Conservation (phyloP, 2,888 invertebrate genomes). For the Lampropteryx suffumata region DNA sequence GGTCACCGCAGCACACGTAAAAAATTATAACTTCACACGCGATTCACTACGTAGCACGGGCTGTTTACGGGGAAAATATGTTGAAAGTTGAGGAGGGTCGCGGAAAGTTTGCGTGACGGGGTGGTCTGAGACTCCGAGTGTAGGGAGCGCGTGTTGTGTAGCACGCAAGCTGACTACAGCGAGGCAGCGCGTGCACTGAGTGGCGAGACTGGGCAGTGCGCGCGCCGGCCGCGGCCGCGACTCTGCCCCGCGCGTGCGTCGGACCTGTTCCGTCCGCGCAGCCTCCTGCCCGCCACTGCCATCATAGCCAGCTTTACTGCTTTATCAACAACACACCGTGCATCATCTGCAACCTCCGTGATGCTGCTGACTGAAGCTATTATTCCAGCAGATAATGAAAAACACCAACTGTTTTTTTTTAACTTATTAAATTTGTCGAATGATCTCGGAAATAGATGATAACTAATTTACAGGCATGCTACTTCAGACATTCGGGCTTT, state of each 20-base stretch:
- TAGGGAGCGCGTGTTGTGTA: conserved; percentile 42
- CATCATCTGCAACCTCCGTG: neutral
- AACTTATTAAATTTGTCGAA: too few species aligned
- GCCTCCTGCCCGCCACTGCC: conserved; percentile 51
- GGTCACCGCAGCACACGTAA: conserved; percentile 58
- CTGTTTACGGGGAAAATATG: conserved; percentile 14
- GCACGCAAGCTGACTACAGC: conserved; percentile 66
- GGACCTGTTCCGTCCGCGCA: conserved; percentile 71
- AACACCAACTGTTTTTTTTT: too few species aligned
- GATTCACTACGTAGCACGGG: conserved; percentile 51
- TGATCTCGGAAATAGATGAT: too few species aligned
- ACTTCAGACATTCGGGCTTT: too few species aligned
- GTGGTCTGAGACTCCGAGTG: conserved; percentile 41
- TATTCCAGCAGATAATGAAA: too few species aligned
- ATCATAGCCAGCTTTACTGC: conserved; percentile 25
- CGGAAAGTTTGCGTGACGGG: conserved; percentile 31
- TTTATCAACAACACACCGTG: neutral
- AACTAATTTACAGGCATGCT: too few species aligned
- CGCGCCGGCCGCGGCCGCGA: conserved; percentile 53
- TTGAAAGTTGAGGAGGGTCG: conserved; percentile 39
- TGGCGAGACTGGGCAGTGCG: conserved; percentile 51
- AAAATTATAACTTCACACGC: conserved; percentile 70
- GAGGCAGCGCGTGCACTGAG: conserved; percentile 77
- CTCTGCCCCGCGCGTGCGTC: conserved; percentile 74
- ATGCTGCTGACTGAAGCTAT: too few species aligned